Base-by-base conservation (phyloP, 2,888 invertebrate genomes). In the Acrobasis suavella region DNA sequence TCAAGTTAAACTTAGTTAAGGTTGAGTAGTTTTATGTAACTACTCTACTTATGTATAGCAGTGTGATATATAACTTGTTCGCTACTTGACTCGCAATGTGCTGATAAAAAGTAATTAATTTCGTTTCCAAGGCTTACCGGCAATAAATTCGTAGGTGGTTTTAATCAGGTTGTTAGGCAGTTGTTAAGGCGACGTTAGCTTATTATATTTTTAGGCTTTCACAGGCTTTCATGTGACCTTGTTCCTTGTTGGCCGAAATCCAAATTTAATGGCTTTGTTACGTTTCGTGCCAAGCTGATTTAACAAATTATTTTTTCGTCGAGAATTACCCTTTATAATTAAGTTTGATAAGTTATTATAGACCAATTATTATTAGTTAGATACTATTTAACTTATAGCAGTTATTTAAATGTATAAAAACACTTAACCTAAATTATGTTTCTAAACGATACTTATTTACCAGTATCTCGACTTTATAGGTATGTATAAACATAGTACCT, bases 81-180 rank as follows among this genome's bases (percentile, higher is more conserved):
- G 64, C 65, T 63, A 67, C 66, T 70, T 69, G 65, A 70, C 67
- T 66, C 64, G 64, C 64, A 58, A 66, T 50, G 61, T 56, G 51
- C 60, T 65, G 71, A 72, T 71, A 73, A 72, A 69, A 69, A 54
- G 58, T 66, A 68, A 68, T 71, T 71, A 67, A 64, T 68, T 70
- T 58, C 60, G 58, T 62, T 66, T 62, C 63, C 65, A 65, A 67
- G 65, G 64, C 22, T 64, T 56, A 61, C 14, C 39, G 60, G 63
- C 38, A 62, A 60, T 65, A 64, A 69, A 67, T 62, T 64, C 59
- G 42, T 62, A 60, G 62, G 55, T 38, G 50, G 38, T 64, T 58
- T 60, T 64, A 61, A 65, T 65, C 46, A 64, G 62, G 39, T 38
- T 65, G 62, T 62, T 62, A 50, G 62, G 9, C 16, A 8, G 62